A percentile compares a stretch with the other conserved stretches of the same genome.
phyloP scores from a whole-genome alignment of 2,113 vertebrate genomes.

The Lepus europaeus region DNA sequence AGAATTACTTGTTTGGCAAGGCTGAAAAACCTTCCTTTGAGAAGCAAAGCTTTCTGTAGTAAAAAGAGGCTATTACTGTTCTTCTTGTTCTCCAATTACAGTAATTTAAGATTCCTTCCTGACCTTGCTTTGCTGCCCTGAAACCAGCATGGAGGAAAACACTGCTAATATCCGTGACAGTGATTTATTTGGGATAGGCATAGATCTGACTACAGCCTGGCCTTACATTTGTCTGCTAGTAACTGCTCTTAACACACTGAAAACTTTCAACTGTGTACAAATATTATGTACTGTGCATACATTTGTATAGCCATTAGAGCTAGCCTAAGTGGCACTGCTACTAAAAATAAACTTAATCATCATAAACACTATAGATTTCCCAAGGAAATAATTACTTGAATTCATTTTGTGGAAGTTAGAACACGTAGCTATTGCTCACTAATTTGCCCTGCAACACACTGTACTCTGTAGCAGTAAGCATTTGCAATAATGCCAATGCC shows the following conservation, averaged over 20 bases:
- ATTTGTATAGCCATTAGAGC: not conserved
- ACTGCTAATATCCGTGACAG: not conserved
- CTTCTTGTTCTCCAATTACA: not conserved
- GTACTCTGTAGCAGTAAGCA: not conserved
- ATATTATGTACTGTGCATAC: not conserved
- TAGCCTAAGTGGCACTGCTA: not conserved
- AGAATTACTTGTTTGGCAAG: conserved; percentile 30
- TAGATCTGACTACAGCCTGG: not conserved
- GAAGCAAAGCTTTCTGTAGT: not conserved
- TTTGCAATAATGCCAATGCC: conserved; percentile 31
- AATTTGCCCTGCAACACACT: not conserved
- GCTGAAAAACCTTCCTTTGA: not conserved
- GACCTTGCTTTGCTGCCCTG: not conserved
- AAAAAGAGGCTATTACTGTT: not conserved
- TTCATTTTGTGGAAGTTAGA: conserved; percentile 1
- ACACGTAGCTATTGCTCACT: not conserved
- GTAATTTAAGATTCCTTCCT: not conserved
- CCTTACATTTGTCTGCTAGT: not conserved
- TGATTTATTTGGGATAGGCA: not conserved
- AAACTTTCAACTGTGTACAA: not conserved
- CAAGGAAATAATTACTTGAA: conserved; percentile 49
- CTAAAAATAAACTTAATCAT: conserved; percentile 27
- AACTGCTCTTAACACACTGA: not conserved
- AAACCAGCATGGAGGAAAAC: not conserved
- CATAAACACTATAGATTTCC: conserved; percentile 38